Percentiles rank a stretch among this genome's conserved stretches.
Conservation (phyloP, 2,888 invertebrate genomes). For the Rosalia funebris region DNA sequence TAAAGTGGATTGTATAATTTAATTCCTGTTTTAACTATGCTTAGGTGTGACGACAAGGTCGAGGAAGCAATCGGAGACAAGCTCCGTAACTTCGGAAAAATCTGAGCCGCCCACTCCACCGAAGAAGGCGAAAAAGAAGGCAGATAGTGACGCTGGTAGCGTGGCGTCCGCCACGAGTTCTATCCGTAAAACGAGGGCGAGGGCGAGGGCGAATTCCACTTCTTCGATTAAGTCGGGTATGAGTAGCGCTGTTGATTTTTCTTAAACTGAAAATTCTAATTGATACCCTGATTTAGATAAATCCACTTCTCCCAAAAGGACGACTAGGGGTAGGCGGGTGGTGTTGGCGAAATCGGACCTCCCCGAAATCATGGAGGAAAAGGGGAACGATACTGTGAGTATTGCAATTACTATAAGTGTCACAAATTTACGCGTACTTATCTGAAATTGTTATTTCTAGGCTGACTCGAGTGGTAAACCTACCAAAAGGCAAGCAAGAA, state of each 20-base stretch:
- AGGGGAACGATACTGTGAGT: conserved; percentile 24
- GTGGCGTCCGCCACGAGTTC: conserved; percentile 6
- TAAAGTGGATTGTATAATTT: too few relatives aligned
- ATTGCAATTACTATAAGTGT: not conserved
- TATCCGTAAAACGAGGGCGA: conserved; percentile 34
- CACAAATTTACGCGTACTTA: not conserved
- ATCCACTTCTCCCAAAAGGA: conserved; percentile 29
- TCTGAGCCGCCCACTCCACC: conserved; percentile 38
- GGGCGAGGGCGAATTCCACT: conserved; percentile 40
- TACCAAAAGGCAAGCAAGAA: conserved; percentile 12
- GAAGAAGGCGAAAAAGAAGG: conserved; percentile 34
- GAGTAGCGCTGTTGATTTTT: not conserved
- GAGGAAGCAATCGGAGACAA: conserved; percentile 41
- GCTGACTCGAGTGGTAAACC: conserved; percentile 3
- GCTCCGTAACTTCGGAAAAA: conserved; percentile 41
- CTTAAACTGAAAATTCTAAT: not conserved
- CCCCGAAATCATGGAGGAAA: conserved; percentile 41
- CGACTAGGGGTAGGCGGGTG: conserved; percentile 30
- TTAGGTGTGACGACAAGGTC: conserved; percentile 41
- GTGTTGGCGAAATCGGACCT: conserved; percentile 34
- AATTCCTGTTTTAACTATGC: too few relatives aligned
- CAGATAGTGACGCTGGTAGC: conserved; percentile 4
- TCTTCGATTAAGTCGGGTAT: conserved; percentile 44
- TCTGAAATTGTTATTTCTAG: conserved; percentile 10
- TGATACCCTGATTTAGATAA: conserved; percentile 26